Evolutionary conservation across 2,797 vertebrate genomes (phyloP).

Genomic region (Sitta carolinensis): DNA sequence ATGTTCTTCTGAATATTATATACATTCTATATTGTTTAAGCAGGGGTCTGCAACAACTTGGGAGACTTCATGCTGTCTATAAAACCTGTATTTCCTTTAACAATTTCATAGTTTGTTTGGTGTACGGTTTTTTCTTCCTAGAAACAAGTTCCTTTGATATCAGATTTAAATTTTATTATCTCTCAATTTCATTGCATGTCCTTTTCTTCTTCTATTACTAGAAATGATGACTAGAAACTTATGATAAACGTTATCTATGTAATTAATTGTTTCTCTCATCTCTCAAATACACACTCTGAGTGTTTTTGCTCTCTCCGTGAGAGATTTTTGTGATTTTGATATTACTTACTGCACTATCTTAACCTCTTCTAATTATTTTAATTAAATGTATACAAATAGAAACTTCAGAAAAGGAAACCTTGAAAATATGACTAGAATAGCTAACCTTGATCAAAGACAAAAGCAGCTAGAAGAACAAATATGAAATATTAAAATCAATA

Average conservation of each 20-base stretch:
- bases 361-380: constrained; percentile 33
- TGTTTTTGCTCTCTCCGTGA: not conserved
- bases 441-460: constrained; percentile 42
- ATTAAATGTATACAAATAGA: constrained; percentile 42
- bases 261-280: constrained; percentile 42
- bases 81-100: not conserved
- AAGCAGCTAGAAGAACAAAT: not conserved
- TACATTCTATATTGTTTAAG: not conserved
- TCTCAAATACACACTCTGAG: not conserved
- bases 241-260: constrained; percentile 8
- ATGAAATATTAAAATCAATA: not conserved
- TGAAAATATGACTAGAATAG: not conserved
- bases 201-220: constrained; percentile 19
- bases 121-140: not conserved
- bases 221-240: constrained; percentile 19
- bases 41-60: not conserved
- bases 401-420: not conserved
- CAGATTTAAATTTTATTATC: constrained; percentile 16
- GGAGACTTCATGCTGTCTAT: not conserved
- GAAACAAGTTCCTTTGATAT: constrained; percentile 24
- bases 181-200: constrained; percentile 23
- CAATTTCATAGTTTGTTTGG: not conserved
- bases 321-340: constrained; percentile 23
- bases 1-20: not conserved
- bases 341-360: not conserved